phyloP scores from a whole-genome alignment of 2,888 invertebrate species.

The Deroplatys truncata region DNA sequence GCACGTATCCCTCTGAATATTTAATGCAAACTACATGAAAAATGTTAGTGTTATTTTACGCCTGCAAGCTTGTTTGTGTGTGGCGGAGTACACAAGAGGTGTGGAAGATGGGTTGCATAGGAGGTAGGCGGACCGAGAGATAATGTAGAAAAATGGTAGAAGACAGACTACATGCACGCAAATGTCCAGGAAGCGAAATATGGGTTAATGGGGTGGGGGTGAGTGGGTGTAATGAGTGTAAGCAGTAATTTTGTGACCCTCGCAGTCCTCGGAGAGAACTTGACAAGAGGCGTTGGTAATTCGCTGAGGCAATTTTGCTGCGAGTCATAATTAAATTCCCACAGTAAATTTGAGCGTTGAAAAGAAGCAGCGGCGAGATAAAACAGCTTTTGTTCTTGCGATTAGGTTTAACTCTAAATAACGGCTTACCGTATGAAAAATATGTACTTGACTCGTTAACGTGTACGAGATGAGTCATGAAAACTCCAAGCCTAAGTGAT shows the following conservation, averaged over 20 bases:
- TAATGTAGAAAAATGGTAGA: constrained; percentile 1
- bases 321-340: not conserved
- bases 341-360: not conserved
- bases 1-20: not conserved
- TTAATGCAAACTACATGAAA: not conserved
- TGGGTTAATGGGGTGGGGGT: not conserved
- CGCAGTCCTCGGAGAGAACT: not conserved
- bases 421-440: not conserved
- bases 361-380: not conserved
- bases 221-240: not conserved
- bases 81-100: not conserved
- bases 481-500: not conserved
- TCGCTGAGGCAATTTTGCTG: not conserved
- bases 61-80: not conserved
- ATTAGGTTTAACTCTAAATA: not conserved
- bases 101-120: not conserved
- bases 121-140: not conserved
- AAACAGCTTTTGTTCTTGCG: not conserved
- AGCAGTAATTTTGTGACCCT: not conserved
- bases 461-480: not conserved
- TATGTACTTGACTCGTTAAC: not conserved
- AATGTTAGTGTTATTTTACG: not conserved
- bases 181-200: not conserved
- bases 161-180: not conserved
- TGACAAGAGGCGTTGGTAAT: not conserved